phyloP scores from a whole-genome alignment of 2,113 vertebrate genomes.

The Bos javanicus region DNA sequence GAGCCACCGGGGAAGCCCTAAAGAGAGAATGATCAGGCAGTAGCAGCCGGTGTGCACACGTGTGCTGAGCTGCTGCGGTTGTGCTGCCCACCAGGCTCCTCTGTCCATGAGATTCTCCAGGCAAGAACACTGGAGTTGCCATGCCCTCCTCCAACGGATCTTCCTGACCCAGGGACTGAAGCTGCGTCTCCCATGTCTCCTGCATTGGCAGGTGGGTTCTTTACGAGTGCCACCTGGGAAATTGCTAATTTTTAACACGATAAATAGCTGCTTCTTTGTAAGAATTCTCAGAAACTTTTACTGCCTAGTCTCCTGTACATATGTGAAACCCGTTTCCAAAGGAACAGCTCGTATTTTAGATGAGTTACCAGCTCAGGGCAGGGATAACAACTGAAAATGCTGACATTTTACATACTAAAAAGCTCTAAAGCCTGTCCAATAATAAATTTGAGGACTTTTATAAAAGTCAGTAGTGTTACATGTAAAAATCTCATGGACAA shows the following conservation, averaged over 20 bases:
- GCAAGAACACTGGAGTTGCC: neutral
- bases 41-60: fast-evolving
- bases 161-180: neutral
- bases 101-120: neutral
- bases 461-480: neutral
- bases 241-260: neutral
- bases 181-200: neutral
- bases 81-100: neutral
- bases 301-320: neutral
- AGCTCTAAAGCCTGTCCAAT: neutral
- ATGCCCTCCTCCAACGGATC: neutral
- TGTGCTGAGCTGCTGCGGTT: fast-evolving
- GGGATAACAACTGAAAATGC: neutral
- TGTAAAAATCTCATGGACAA: neutral
- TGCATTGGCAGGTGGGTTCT: neutral
- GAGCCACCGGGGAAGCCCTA: neutral
- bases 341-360: neutral
- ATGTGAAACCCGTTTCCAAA: neutral
- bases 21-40: neutral
- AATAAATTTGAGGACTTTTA: neutral
- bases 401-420: neutral
- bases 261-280: neutral
- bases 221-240: neutral
- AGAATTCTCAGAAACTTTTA: neutral
- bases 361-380: neutral